Evolutionary conservation across 1,140 invertebrate genomes (phyloP).

Genomic region (Drosophila albomicans): DNA sequence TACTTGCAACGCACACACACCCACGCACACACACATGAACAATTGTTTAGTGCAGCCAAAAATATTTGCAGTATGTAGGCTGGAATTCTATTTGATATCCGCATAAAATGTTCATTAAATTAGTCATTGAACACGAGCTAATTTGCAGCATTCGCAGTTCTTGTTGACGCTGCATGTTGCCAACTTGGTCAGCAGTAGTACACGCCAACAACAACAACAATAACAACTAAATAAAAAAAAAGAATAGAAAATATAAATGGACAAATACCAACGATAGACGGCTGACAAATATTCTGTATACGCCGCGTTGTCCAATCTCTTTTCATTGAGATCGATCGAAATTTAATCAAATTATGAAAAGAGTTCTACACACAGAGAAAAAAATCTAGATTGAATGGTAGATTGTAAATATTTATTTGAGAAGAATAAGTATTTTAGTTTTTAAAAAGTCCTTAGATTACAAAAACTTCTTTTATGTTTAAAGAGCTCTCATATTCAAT

Average conservation of each 20-base stretch:
- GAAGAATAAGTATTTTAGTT: too few species aligned
- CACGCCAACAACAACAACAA: not conserved
- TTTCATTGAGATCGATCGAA: too few species aligned
- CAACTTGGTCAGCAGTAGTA: conserved; percentile 13
- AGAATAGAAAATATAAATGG: not conserved
- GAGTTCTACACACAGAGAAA: too few species aligned
- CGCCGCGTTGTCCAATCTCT: not conserved
- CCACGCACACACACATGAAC: conserved; percentile 2
- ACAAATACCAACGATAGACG: not conserved
- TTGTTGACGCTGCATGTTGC: conserved; percentile 44
- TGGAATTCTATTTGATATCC: conserved; percentile 41
- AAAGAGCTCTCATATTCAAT: too few species aligned
- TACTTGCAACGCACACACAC: conserved; percentile 38
- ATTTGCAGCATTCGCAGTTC: conserved; percentile 56
- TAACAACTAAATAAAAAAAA: not conserved
- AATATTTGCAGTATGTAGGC: conserved; percentile 21
- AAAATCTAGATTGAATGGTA: too few species aligned
- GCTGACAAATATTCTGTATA: not conserved
- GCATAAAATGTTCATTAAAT: conserved; percentile 75
- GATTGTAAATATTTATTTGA: too few species aligned
- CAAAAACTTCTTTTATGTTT: too few species aligned
- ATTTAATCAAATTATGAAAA: too few species aligned
- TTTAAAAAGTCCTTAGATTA: too few species aligned
- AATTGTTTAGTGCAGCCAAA: conserved; percentile 36
- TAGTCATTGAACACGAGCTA: conserved; percentile 74